Evolutionary conservation across 2,113 vertebrate genomes (phyloP).

Genomic region (Rattus rattus): DNA sequence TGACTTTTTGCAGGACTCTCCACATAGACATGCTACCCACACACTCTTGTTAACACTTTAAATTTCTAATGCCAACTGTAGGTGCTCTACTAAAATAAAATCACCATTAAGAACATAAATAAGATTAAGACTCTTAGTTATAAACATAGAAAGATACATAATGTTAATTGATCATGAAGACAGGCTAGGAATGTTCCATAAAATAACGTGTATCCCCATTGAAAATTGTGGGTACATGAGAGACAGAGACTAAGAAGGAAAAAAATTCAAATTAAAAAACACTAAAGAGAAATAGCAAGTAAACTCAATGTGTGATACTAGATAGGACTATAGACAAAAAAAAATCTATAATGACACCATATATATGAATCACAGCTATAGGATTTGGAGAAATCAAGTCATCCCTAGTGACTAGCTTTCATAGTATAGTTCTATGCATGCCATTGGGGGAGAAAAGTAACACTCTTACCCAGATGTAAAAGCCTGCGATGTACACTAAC

Average conservation of each 20-base stretch:
- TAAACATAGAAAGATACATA: neutral
- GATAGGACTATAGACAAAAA: neutral
- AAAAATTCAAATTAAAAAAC: neutral
- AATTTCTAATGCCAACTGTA: constrained; percentile 46
- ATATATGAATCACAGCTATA: neutral
- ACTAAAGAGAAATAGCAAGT: neutral
- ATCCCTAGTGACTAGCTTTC: neutral
- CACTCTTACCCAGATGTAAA: neutral
- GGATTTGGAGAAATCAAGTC: neutral
- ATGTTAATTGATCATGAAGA: neutral
- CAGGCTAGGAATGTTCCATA: neutral
- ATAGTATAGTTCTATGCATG: neutral
- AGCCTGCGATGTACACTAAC: neutral
- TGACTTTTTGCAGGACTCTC: neutral
- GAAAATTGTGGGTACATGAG: neutral
- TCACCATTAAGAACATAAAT: constrained; percentile 10
- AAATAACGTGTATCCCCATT: neutral
- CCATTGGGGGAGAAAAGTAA: neutral
- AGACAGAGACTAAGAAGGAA: neutral
- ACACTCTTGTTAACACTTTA: constrained; percentile 50
- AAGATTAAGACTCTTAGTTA: neutral
- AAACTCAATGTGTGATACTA: neutral
- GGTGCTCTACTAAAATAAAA: neutral
- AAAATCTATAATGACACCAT: neutral
- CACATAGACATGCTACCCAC: constrained; percentile 54